These are phyloP conservation scores for Clinocottus analis DNA, from an alignment of 2,113 vertebrate species.

Conservation along the genomic window DNA sequence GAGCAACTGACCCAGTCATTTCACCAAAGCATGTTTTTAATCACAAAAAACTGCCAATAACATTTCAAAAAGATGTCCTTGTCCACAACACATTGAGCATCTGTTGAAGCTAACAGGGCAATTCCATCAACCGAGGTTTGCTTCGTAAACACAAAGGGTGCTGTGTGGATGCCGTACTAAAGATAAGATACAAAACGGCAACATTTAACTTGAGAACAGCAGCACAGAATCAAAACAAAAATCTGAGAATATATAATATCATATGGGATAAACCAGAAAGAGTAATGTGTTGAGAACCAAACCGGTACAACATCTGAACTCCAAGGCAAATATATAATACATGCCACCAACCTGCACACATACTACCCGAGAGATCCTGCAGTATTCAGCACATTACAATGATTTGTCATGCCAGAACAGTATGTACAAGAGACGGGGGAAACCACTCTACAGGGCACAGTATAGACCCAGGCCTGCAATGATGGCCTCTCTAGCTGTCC, in stretches of 20 bases:
- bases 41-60: slow-evolving; percentile 14
- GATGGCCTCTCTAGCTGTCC: not conserved
- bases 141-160: not conserved
- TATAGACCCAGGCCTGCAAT: slow-evolving; percentile 4
- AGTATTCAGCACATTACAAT: slow-evolving; percentile 4
- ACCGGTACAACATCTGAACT: not conserved
- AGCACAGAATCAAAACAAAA: not conserved
- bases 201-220: not conserved
- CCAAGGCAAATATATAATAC: not conserved
- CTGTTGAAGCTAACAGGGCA: not conserved
- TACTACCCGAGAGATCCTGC: not conserved
- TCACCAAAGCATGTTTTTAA: not conserved
- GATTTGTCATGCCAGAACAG: slow-evolving; percentile 45
- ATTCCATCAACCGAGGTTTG: slow-evolving; percentile 21
- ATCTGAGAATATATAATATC: not conserved
- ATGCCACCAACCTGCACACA: not conserved
- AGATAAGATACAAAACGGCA: not conserved
- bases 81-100: not conserved
- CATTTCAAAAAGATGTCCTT: slow-evolving; percentile 24
- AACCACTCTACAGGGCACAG: slow-evolving; percentile 2
- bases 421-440: not conserved
- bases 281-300: not conserved
- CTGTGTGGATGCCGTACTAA: not conserved
- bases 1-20: slow-evolving; percentile 18
- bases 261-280: not conserved